Conservation (phyloP, 2,888 invertebrate species). For the Spisula subtruncata region DNA sequence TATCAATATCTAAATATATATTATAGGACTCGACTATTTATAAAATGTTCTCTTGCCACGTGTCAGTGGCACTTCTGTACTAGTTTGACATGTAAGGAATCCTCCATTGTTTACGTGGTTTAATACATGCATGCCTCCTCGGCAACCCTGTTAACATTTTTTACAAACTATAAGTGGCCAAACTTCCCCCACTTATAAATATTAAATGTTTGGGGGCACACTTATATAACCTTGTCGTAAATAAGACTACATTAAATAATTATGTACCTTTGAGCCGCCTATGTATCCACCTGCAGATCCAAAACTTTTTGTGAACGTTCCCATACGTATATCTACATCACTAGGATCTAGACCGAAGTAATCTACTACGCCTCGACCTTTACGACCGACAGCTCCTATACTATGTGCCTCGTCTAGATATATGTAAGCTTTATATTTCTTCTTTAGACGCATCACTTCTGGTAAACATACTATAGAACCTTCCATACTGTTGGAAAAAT, state of each 20-base stretch:
- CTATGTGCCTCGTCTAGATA: constrained; percentile 99
- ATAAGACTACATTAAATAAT: too few relatives aligned
- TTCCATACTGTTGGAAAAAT: constrained; percentile 93
- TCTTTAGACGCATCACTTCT: constrained; percentile 95
- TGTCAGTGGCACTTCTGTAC: too few relatives aligned
- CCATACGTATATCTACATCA: constrained; percentile 97
- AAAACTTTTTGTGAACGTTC: constrained; percentile 99
- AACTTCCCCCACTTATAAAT: too few relatives aligned
- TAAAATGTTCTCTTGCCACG: too few relatives aligned
- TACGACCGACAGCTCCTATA: constrained; percentile 96
- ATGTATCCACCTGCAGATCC: constrained; percentile 99
- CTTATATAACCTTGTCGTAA: too few relatives aligned
- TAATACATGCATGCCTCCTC: too few relatives aligned
- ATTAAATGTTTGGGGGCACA: too few relatives aligned
- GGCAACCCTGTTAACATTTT: too few relatives aligned
- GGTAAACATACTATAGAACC: constrained; percentile 97
- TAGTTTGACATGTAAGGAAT: too few relatives aligned
- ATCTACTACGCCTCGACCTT: constrained; percentile 96
- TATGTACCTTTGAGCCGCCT: constrained; percentile 93
- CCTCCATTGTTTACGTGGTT: too few relatives aligned
- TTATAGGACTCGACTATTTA: too few relatives aligned
- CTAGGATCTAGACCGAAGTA: constrained; percentile 94
- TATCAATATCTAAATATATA: too few relatives aligned
- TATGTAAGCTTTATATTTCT: constrained; percentile 97
- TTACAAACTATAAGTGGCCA: background rate